These are phyloP conservation scores for Galeopterus variegatus DNA, from an alignment of 2,113 vertebrate species.

Conservation along the genomic window DNA sequence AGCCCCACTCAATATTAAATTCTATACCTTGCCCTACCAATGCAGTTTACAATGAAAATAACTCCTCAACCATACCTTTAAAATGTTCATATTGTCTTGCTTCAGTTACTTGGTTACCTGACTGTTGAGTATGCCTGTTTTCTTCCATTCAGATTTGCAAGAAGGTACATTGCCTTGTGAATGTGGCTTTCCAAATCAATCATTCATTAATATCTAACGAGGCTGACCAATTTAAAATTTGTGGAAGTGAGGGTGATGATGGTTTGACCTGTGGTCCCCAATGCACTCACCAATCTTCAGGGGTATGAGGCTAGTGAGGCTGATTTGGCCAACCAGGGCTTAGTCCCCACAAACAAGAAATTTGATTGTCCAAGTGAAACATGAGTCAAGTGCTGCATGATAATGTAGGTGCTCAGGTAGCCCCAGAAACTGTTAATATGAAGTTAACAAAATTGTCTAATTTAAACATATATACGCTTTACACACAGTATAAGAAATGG, in stretches of 20 bases:
- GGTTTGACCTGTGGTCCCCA: background rate
- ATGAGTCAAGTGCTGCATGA: constrained; percentile 18
- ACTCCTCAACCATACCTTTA: background rate
- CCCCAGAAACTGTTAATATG: background rate
- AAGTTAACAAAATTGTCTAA: constrained; percentile 31
- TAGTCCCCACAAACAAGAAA: background rate
- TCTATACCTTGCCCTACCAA: background rate
- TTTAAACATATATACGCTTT: background rate
- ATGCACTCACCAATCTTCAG: background rate
- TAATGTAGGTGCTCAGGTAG: background rate
- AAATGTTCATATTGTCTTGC: constrained; percentile 35
- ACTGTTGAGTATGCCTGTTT: background rate
- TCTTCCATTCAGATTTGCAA: constrained; percentile 21
- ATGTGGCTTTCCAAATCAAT: background rate
- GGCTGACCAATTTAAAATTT: background rate
- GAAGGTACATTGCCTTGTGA: background rate
- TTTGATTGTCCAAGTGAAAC: constrained; percentile 8
- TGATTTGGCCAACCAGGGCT: background rate
- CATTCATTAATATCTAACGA: background rate
- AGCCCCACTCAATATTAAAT: background rate
- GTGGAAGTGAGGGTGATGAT: background rate
- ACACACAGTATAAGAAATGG: background rate
- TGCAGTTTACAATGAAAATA: constrained; percentile 3
- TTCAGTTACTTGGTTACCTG: constrained; percentile 20
- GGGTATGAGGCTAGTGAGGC: background rate